Percentiles rank a stretch among this genome's conserved stretches.
These are phyloP conservation scores for Dolomedes plantarius DNA, from an alignment of 2,888 invertebrate genomes.

Conservation along the genomic window DNA sequence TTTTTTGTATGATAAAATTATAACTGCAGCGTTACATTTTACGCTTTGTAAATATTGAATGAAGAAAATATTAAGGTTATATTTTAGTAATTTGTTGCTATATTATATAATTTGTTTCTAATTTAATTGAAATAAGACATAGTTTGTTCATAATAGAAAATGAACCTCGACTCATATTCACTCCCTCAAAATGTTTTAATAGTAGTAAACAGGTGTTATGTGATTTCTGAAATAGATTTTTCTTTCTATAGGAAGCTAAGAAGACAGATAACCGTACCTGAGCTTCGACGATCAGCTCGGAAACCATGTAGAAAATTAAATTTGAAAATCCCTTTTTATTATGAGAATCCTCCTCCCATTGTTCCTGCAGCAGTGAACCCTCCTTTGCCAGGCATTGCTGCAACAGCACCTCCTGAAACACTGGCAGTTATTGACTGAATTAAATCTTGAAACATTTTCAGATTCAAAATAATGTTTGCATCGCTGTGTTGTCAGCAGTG, in stretches of 20 bases:
- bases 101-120: too few relatives aligned
- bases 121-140: too few relatives aligned
- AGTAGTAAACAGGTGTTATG: too few relatives aligned
- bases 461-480: neutral
- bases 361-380: constrained; percentile 8
- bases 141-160: too few relatives aligned
- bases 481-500: neutral
- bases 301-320: constrained; percentile 82
- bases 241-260: constrained; percentile 84
- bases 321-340: constrained; percentile 54
- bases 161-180: too few relatives aligned
- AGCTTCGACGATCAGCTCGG: constrained; percentile 88
- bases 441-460: neutral
- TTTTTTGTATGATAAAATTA: too few relatives aligned
- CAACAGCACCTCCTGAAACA: constrained; percentile 47
- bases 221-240: too few relatives aligned
- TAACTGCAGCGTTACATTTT: too few relatives aligned
- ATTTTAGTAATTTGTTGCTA: too few relatives aligned
- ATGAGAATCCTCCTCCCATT: constrained; percentile 38
- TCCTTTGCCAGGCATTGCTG: constrained; percentile 15
- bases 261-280: constrained; percentile 86
- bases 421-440: constrained; percentile 46
- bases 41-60: too few relatives aligned
- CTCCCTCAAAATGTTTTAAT: too few relatives aligned
- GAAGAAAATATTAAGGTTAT: too few relatives aligned